These are phyloP conservation scores for Drosophila pseudotalamancana DNA, from an alignment of 2,888 invertebrate genomes.

Conservation along the genomic window DNA sequence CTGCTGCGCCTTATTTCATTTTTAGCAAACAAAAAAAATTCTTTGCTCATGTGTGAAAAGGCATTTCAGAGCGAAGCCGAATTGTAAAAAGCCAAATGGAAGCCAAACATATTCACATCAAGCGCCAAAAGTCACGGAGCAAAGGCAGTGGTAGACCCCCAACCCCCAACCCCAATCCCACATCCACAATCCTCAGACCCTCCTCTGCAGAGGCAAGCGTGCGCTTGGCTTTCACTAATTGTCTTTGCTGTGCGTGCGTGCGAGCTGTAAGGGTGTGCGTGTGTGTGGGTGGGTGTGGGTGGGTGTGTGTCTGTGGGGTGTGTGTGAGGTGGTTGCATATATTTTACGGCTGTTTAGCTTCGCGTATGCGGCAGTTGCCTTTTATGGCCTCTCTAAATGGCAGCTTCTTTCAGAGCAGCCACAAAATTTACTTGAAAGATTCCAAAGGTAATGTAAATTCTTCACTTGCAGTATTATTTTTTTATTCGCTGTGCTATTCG, in stretches of 20 bases:
- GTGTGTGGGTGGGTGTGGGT: slow-evolving; percentile 14
- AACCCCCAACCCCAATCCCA: background rate
- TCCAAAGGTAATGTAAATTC: slow-evolving; percentile 61
- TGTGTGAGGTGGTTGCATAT: slow-evolving; percentile 55
- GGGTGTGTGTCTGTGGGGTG: slow-evolving; percentile 13
- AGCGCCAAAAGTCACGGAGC: slow-evolving; percentile 70
- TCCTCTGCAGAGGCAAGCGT: slow-evolving; percentile 36
- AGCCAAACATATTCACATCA: slow-evolving; percentile 62
- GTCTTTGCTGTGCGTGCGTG: slow-evolving; percentile 70
- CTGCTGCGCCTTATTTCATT: slow-evolving; percentile 70
- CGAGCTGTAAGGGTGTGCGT: slow-evolving; percentile 21
- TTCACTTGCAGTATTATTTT: slow-evolving; percentile 9
- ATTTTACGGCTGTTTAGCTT: slow-evolving; percentile 76
- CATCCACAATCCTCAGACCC: background rate
- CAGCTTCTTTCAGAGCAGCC: slow-evolving; percentile 39
- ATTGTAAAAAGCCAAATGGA: slow-evolving; percentile 52
- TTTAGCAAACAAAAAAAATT: slow-evolving; percentile 47
- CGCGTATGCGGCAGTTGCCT: slow-evolving; percentile 72
- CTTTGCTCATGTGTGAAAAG: slow-evolving; percentile 65
- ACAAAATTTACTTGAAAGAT: slow-evolving; percentile 60
- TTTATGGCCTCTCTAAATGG: slow-evolving; percentile 59
- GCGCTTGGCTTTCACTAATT: slow-evolving; percentile 70
- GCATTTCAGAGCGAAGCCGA: slow-evolving; percentile 42
- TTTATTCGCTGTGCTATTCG: background rate
- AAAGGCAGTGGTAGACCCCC: background rate